A percentile compares a stretch with the other conserved stretches of the same genome.
Conservation (phyloP, 2,113 vertebrate genomes). For the Hemiprocne comata region DNA sequence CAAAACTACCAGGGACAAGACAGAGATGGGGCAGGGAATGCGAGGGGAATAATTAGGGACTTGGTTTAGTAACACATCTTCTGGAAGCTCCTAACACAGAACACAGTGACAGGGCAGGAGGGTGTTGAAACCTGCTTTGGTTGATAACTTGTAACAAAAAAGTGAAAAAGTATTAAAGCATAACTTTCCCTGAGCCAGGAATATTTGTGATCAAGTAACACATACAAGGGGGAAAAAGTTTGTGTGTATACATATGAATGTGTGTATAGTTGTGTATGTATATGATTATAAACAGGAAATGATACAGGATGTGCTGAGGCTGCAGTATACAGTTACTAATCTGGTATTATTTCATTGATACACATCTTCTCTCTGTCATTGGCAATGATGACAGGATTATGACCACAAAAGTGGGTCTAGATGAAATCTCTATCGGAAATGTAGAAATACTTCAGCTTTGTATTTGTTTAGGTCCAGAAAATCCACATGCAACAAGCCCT, state of each 20-base stretch:
- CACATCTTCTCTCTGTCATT: neutral
- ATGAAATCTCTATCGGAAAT: neutral
- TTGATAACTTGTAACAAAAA: neutral
- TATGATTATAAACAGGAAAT: neutral
- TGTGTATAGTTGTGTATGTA: neutral
- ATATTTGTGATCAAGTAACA: neutral
- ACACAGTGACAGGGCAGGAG: too few species aligned
- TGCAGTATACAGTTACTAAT: neutral
- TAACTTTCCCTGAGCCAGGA: neutral
- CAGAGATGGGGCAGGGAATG: neutral
- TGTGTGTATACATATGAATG: neutral
- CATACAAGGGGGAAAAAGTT: rapidly evolving
- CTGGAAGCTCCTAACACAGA: neutral
- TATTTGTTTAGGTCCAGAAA: neutral
- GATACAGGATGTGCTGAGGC: neutral
- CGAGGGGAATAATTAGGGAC: neutral
- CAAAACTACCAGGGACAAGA: neutral
- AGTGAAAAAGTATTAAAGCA: neutral
- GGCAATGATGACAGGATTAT: neutral
- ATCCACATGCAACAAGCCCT: neutral
- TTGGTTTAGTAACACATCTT: neutral
- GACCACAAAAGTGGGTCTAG: neutral
- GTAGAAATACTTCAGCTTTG: neutral
- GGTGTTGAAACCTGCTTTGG: neutral
- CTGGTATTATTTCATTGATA: neutral